Evolutionary conservation across 30 jellyfish, hydroid and myxozoan genomes (phyloP).

Genomic region (Pelagia noctiluca): DNA sequence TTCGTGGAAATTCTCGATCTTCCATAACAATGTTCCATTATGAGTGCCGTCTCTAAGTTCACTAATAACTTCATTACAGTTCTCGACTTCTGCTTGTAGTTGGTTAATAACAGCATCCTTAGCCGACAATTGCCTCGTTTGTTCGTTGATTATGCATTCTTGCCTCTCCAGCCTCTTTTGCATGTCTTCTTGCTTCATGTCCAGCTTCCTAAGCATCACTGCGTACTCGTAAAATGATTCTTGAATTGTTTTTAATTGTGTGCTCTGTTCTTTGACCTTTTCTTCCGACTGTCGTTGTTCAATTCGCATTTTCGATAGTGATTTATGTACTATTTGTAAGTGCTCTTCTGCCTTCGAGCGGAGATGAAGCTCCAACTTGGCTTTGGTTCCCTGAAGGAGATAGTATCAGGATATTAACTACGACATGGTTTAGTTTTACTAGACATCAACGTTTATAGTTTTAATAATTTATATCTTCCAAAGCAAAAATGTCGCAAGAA

Average conservation of each 20-base stretch:
- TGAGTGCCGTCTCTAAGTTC: conserved; percentile 51
- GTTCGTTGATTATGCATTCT: conserved; percentile 13
- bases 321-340: conserved; percentile 45
- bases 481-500: too few relatives aligned
- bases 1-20: conserved; percentile 52
- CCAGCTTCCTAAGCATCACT: conserved; percentile 41
- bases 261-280: conserved; percentile 31
- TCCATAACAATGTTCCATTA: conserved; percentile 82
- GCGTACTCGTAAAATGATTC: conserved; percentile 62
- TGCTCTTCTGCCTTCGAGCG: conserved; percentile 62
- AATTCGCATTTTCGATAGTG: conserved; percentile 60
- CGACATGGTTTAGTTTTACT: too few relatives aligned
- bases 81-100: conserved; percentile 55
- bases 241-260: conserved; percentile 52
- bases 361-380: conserved; percentile 71
- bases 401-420: too few relatives aligned
- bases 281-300: conserved; percentile 66
- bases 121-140: conserved; percentile 23
- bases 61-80: conserved; percentile 39
- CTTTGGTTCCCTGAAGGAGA: conserved; percentile 57
- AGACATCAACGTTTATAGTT: too few relatives aligned
- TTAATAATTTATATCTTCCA: too few relatives aligned
- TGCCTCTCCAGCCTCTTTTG: conserved; percentile 18
- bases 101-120: conserved; percentile 39
- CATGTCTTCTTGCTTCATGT: conserved; percentile 41